phyloP scores from a whole-genome alignment of 2,113 vertebrate genomes.

The Nymphicus hollandicus region DNA sequence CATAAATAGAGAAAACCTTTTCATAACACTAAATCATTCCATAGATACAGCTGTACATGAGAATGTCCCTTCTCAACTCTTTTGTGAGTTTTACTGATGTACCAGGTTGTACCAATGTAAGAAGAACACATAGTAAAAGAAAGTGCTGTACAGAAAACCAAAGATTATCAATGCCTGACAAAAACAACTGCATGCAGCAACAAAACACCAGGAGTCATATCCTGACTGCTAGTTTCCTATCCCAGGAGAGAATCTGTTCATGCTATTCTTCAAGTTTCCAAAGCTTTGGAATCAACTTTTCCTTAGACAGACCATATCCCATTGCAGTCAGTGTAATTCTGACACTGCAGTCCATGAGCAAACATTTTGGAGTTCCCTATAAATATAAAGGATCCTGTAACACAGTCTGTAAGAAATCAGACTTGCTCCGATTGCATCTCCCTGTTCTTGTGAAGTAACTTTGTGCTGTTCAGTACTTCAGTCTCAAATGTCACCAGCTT shows the following conservation, averaged over 20 bases:
- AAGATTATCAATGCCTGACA: background rate
- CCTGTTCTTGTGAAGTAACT: background rate
- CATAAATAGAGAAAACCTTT: background rate
- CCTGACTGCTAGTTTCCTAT: background rate
- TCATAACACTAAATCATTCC: background rate
- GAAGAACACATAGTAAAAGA: background rate
- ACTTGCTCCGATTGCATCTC: background rate
- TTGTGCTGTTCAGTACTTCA: background rate
- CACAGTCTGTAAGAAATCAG: background rate
- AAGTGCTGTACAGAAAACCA: background rate
- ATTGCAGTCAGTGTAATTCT: background rate
- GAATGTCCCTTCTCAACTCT: background rate
- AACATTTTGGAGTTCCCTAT: background rate
- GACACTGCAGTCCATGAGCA: background rate
- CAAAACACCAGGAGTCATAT: background rate
- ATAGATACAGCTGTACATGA: background rate
- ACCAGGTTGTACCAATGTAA: background rate
- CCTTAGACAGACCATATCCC: background rate
- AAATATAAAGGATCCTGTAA: background rate
- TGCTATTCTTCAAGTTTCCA: background rate
- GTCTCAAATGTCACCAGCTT: background rate
- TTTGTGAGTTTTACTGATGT: background rate
- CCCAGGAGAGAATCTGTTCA: background rate
- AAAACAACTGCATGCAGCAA: background rate
- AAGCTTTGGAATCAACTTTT: background rate